Evolutionary conservation across 2,113 vertebrate genomes (phyloP), one percentile per base, ranked within the genome.

Genomic region (Cynocephalus volans): DNA sequence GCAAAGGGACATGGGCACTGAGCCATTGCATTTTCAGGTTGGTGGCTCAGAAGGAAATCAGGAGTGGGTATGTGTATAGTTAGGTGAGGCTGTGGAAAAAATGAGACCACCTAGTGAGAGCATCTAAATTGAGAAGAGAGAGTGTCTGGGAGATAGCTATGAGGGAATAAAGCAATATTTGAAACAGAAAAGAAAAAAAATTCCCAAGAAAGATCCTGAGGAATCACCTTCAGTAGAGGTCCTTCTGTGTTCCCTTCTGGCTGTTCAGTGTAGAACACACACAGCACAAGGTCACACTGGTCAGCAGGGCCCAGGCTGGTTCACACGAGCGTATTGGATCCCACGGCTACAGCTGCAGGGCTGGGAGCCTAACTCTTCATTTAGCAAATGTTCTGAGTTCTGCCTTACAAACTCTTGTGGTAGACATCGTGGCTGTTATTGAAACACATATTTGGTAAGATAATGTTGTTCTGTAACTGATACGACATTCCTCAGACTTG

Each of bases 211-310:
- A 70, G 77, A 36, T 2, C 8, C 8, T 4, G 19, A 18, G 50
- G 41, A 52, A 41, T 4, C 33, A 75, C 13, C 76, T 3, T 10
- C 1, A 4, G 5, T 1, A 11, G 73, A 36, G 31, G 6, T 7
- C 7, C 31, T 62, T 90, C 6, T 90, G 48, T 5, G 1, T 52
- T 56, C 56, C 24, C 0, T 8, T 15, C 19, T 62, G 23, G 17
- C 7, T 26, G 13, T 41, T 45, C 3, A 14, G 28, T 2, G 6
- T 1, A 56, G 76, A 60, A 81, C 36, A 76, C 14, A 7, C 0
- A 50, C 8, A 26, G 21, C 0, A 19, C 23, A 26, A 0, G 18
- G 19, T 1, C 33, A 15, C 28, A 17, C 60, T 50, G 21, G 6
- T 12, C 26, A 0, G 6, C 26, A 62, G 17, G 45, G 24, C 23